Evolutionary conservation across 1,140 invertebrate species (phyloP).

Genomic region (Amyelois transitella): DNA sequence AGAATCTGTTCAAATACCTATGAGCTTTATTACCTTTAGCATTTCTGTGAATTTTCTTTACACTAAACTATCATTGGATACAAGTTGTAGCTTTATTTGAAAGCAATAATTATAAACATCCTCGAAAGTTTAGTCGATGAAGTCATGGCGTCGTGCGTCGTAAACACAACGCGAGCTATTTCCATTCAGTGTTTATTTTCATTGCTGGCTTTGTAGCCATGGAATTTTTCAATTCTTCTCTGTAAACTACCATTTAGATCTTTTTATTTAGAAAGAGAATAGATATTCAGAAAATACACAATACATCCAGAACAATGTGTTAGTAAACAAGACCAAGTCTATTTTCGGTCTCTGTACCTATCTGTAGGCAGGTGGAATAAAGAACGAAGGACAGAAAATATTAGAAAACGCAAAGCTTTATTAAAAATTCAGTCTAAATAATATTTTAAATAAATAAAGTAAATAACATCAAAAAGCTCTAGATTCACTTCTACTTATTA

Average conservation of each 20-base stretch:
- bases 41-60: too few relatives aligned
- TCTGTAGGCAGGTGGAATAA: conserved; percentile 11
- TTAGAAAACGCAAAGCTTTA: conserved; percentile 68
- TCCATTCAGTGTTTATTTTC: not conserved
- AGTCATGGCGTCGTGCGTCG: conserved; percentile 13
- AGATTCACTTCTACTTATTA: conserved; percentile 58
- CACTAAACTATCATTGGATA: too few relatives aligned
- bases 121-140: conserved; percentile 10
- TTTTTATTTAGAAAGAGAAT: conserved; percentile 4
- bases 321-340: conserved; percentile 55
- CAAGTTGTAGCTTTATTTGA: not conserved
- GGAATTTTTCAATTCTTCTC: conserved; percentile 12
- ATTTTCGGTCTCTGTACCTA: conserved; percentile 39
- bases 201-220: not conserved
- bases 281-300: conserved; percentile 5
- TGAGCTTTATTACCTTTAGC: too few relatives aligned
- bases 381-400: conserved; percentile 42
- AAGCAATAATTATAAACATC: conserved; percentile 7
- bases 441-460: conserved; percentile 46
- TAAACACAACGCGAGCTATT: not conserved
- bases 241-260: conserved; percentile 1
- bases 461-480: conserved; percentile 57
- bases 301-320: conserved; percentile 15
- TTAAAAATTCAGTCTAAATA: conserved; percentile 70
- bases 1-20: too few relatives aligned